These are phyloP conservation scores for Ia io DNA, from an alignment of 2,113 vertebrate species.

Conservation along the genomic window DNA sequence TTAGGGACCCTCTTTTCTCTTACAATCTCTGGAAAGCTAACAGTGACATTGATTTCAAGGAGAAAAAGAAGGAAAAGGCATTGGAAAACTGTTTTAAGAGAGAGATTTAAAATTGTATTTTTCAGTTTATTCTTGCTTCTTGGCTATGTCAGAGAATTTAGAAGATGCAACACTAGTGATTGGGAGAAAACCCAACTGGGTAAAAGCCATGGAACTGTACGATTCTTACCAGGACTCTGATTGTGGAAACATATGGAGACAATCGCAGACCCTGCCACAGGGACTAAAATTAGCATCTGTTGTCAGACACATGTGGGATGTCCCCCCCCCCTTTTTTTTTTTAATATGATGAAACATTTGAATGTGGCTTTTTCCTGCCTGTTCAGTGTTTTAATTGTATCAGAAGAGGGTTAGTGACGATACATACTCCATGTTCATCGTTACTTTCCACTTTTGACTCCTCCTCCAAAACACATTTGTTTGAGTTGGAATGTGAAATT, in stretches of 20 bases:
- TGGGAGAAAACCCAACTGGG: constrained; percentile 49
- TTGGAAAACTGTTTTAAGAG: constrained; percentile 20
- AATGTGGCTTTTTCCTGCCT: neutral
- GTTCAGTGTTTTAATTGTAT: neutral
- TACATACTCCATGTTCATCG: neutral
- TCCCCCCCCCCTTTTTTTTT: constrained; percentile 2
- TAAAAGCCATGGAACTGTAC: constrained; percentile 54
- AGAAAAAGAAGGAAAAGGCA: constrained; percentile 1
- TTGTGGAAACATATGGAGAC: constrained; percentile 71
- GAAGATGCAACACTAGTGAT: constrained; percentile 43
- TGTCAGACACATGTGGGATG: constrained; percentile 51
- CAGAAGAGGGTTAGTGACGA: neutral
- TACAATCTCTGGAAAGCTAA: constrained; percentile 16
- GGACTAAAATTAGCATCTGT: constrained; percentile 73
- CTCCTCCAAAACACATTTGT: neutral
- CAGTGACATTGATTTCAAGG: neutral
- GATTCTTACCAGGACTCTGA: constrained; percentile 65
- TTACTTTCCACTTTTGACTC: neutral
- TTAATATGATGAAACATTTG: neutral
- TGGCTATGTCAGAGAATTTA: neutral
- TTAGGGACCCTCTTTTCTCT: neutral
- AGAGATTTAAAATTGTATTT: neutral
- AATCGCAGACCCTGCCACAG: constrained; percentile 58
- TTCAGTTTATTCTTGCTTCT: neutral
- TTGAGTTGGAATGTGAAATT: neutral